phyloP scores from a whole-genome alignment of 2,888 invertebrate genomes.

The Drosophila neotestacea region DNA sequence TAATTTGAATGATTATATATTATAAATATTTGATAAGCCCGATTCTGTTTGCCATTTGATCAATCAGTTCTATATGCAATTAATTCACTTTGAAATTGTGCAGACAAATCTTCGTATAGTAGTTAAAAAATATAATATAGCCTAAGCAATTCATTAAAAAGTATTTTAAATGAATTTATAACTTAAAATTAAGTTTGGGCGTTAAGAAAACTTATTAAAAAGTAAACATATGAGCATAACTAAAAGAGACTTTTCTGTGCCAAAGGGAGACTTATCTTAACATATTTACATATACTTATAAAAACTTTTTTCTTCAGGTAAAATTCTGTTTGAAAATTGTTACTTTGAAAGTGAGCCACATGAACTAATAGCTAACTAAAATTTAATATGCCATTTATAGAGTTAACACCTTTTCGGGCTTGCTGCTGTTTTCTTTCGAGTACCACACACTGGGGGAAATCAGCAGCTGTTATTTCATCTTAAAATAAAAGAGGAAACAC shows the following conservation, averaged over 20 bases:
- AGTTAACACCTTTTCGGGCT: slow-evolving; percentile 45
- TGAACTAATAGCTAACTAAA: slow-evolving; percentile 40
- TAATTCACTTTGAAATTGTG: too few species aligned
- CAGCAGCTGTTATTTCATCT: slow-evolving; percentile 1
- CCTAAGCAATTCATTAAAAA: slow-evolving; percentile 19
- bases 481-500: background rate
- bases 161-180: slow-evolving; percentile 12
- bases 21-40: too few species aligned
- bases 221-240: slow-evolving; percentile 31
- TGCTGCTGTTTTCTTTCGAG: background rate
- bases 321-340: background rate
- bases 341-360: slow-evolving; percentile 27
- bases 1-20: too few species aligned
- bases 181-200: slow-evolving; percentile 29
- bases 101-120: background rate
- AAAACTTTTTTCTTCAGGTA: slow-evolving; percentile 2
- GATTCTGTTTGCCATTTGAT: too few species aligned
- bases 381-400: slow-evolving; percentile 65
- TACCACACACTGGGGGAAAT: background rate
- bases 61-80: too few species aligned
- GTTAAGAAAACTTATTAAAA: slow-evolving; percentile 31
- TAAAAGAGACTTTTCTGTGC: slow-evolving; percentile 1
- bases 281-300: slow-evolving; percentile 19
- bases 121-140: too few species aligned
- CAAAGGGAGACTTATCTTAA: slow-evolving; percentile 14